Conservation (phyloP, 2,888 invertebrate species). For the Tuta absoluta region DNA sequence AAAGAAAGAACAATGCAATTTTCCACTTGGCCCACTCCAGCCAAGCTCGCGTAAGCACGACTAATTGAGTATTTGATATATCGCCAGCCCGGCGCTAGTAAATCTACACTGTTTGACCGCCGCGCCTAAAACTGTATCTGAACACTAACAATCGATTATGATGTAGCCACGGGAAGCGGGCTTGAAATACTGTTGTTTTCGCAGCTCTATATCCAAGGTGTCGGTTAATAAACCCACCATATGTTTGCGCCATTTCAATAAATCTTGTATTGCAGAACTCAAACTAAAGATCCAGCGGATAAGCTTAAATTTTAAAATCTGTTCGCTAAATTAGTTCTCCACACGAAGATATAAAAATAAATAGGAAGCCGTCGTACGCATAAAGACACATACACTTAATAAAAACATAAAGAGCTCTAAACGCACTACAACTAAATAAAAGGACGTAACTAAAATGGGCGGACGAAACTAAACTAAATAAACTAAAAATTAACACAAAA, state of each 20-base stretch:
- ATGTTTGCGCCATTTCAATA: too few relatives aligned
- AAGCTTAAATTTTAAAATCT: too few relatives aligned
- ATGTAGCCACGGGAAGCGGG: too few relatives aligned
- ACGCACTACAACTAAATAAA: neutral
- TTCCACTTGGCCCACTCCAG: neutral
- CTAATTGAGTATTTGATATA: conserved; percentile 34
- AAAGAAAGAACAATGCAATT: neutral
- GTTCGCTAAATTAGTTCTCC: neutral
- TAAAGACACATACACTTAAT: too few relatives aligned
- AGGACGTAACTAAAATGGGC: neutral
- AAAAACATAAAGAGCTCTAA: too few relatives aligned
- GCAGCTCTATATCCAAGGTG: too few relatives aligned
- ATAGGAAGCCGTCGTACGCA: neutral
- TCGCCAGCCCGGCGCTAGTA: conserved; percentile 27
- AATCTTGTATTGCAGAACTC: too few relatives aligned
- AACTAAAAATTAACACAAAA: conserved; percentile 18
- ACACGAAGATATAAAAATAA: neutral
- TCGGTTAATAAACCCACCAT: too few relatives aligned
- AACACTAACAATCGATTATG: neutral
- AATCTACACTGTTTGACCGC: conserved; percentile 18
- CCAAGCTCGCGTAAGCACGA: conserved; percentile 1
- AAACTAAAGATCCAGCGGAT: too few relatives aligned
- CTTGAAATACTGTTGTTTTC: too few relatives aligned
- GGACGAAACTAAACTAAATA: conserved; percentile 17
- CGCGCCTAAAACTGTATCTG: neutral